Base-by-base conservation (phyloP, 2,888 invertebrate species). In the Priocnemis perturbator region DNA sequence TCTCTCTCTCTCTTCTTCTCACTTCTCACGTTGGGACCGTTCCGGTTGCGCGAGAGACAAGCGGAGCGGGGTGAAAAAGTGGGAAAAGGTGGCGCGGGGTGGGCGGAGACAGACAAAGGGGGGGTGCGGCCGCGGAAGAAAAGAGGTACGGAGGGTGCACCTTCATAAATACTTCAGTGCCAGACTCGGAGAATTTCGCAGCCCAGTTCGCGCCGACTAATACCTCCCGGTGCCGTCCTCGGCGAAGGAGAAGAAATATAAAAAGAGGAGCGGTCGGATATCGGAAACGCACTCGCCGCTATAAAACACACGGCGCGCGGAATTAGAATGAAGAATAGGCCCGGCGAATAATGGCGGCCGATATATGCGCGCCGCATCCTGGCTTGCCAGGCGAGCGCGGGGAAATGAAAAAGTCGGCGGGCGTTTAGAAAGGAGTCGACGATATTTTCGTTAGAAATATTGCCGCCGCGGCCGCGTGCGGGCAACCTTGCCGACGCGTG, bases 111-210 rank as follows among this genome's bases (percentile, higher is more conserved):
- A 65, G 72, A 63, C 74, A 68, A 59, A 56, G 62, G 74, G 52
- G 64, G 37, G 26, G 26, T 26, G 26, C 26, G 3, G 65, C 56
- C 53, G 64, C 68, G 17, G 17, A 50, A 50, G 19, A 19, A 19
- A 17, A n/a, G 50, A 17, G 50, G 50, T 55, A 57, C 48, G 63
- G 47, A 64, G 71, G 67, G 74, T 73, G 68, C 73, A 77, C 78
- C 79, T 83, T 81, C 85, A 85, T 85, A 85, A 85, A 86, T 85
- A 86, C 84, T 86, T 85, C 86, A 84, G 74, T 71, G 69, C 76
- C 84, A 86, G 85, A 78, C 82, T 81, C 81, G 68, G 78, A 74
- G 79, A 84, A 86, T 82, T 85, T 85, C 71, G 73, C 84, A 82
- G 79, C 77, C 79, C 77, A 78, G 75, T 84, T 84, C 77, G 64